Conservation (phyloP, 37 sponge, comb jelly and placozoan species). For the Crambe crambe region DNA sequence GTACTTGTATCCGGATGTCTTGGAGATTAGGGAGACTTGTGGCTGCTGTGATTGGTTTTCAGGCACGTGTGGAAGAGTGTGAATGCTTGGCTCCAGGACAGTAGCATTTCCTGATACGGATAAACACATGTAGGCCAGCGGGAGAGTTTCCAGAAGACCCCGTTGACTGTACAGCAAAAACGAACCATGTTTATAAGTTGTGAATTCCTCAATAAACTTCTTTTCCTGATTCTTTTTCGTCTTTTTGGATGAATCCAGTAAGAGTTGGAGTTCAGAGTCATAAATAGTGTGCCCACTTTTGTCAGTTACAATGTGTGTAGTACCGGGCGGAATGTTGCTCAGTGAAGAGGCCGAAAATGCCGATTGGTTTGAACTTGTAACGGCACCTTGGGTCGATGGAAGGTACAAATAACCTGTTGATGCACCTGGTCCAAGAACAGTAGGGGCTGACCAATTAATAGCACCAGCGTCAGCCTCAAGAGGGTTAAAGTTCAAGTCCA, state of each 20-base stretch:
- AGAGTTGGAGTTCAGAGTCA: constrained; percentile 56
- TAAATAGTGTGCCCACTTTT: constrained; percentile 49
- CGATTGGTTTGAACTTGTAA: neutral
- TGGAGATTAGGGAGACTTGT: neutral
- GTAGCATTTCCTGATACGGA: constrained; percentile 32
- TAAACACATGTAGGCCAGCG: constrained; percentile 46
- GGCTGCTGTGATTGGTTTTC: neutral
- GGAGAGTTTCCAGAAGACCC: constrained; percentile 63
- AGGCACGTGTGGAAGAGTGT: neutral
- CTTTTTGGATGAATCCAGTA: constrained; percentile 25
- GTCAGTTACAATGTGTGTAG: constrained; percentile 11
- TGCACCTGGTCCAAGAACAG: neutral
- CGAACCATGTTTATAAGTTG: constrained; percentile 58
- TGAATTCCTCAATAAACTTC: constrained; percentile 8
- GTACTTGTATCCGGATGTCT: constrained; percentile 27
- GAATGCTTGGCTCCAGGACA: constrained; percentile 25
- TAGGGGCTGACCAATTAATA: neutral
- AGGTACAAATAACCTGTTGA: neutral
- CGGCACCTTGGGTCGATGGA: neutral
- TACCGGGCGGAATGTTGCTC: neutral
- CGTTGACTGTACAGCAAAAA: constrained; percentile 61
- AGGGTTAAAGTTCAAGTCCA: neutral
- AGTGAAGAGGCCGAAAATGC: neutral
- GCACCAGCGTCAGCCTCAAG: neutral
- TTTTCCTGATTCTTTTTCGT: neutral